These are phyloP conservation scores for Orientallactaga bullata DNA, from an alignment of 2,113 vertebrate species.

Conservation along the genomic window DNA sequence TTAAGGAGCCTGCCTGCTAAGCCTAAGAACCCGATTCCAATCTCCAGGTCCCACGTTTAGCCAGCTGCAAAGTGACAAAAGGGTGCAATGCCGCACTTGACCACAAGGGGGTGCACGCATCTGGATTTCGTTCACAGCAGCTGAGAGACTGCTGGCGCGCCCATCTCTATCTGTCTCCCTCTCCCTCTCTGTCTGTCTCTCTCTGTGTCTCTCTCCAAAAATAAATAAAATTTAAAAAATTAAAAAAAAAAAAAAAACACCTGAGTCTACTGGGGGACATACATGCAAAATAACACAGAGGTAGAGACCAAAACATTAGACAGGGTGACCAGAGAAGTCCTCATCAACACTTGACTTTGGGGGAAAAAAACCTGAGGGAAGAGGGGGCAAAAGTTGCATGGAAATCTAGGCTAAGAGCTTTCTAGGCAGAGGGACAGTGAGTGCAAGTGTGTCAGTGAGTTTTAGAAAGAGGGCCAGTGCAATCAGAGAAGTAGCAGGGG, in stretches of 20 bases:
- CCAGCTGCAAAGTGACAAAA: too few species aligned
- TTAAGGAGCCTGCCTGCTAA: too few species aligned
- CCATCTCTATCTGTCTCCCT: too few species aligned
- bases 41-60: too few species aligned
- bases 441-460: not conserved
- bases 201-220: too few species aligned
- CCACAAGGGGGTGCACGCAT: too few species aligned
- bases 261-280: not conserved
- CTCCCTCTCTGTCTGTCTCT: too few species aligned
- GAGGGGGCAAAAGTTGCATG: not conserved
- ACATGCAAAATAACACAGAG: not conserved
- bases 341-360: conserved; percentile 15
- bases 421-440: not conserved
- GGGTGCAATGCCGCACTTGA: too few species aligned
- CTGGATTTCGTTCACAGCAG: too few species aligned
- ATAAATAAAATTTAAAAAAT: not conserved
- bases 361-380: not conserved
- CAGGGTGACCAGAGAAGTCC: not conserved
- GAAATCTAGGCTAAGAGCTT: not conserved
- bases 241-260: not conserved
- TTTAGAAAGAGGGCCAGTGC: not conserved
- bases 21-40: too few species aligned
- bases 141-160: too few species aligned
- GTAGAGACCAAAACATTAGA: not conserved
- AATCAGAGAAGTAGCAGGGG: not conserved